Conservation (phyloP, 1,140 invertebrate genomes). For the Caenorhabditis inopinata region DNA sequence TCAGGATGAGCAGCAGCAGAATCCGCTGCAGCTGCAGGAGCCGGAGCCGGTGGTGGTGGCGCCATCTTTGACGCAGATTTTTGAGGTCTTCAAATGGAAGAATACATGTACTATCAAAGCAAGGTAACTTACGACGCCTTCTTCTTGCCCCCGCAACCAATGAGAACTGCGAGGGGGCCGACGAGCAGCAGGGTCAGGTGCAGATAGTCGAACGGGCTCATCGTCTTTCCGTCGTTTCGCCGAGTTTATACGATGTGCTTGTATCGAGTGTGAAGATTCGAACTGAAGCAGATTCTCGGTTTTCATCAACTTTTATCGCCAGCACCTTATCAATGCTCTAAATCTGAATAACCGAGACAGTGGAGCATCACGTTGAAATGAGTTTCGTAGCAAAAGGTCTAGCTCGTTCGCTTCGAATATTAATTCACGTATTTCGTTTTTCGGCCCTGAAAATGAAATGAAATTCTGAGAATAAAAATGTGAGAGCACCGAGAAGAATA, state of each 20-base stretch:
- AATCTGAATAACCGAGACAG: too few relatives aligned
- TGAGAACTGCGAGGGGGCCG: neutral
- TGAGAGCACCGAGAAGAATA: too few relatives aligned
- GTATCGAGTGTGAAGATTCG: neutral
- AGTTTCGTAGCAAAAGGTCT: too few relatives aligned
- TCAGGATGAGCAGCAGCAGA: neutral
- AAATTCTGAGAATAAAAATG: too few relatives aligned
- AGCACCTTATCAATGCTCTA: neutral
- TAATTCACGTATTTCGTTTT: too few relatives aligned
- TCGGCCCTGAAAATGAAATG: too few relatives aligned
- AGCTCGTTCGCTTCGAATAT: too few relatives aligned
- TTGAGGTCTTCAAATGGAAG: neutral
- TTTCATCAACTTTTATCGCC: neutral
- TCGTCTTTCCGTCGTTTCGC: neutral
- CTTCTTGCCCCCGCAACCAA: neutral
- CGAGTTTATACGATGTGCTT: neutral
- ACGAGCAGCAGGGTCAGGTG: neutral
- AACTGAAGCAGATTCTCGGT: neutral
- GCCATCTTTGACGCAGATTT: neutral
- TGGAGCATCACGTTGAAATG: too few relatives aligned
- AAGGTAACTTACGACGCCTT: neutral
- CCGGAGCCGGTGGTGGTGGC: neutral
- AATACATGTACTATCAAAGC: neutral
- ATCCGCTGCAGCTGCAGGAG: neutral
- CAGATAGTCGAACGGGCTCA: neutral